Evolutionary conservation across 2,888 invertebrate species (phyloP).

Genomic region (Aphelenchoides bicaudatus): DNA sequence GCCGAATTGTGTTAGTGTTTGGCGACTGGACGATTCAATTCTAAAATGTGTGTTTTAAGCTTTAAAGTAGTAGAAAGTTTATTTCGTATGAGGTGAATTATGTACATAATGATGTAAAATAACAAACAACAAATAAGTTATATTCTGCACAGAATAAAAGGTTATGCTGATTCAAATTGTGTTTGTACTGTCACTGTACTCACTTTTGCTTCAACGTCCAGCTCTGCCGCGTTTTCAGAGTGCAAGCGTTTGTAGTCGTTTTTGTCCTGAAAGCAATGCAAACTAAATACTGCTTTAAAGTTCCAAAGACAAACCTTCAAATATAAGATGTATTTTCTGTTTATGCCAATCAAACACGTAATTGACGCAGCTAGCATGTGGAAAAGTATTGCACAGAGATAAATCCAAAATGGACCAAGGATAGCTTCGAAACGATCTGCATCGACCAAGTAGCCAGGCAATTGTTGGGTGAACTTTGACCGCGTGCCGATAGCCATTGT

Average conservation of each 20-base stretch:
- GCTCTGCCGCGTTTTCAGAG: conserved; percentile 1
- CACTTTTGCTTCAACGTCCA: too few relatives aligned
- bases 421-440: conserved; percentile 37
- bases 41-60: too few relatives aligned
- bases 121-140: too few relatives aligned
- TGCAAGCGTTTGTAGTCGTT: conserved; percentile 24
- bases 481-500: conserved; percentile 50
- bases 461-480: conserved; percentile 28
- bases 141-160: too few relatives aligned
- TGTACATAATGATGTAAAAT: too few relatives aligned
- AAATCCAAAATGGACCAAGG: conserved; percentile 59
- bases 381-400: conserved; percentile 53
- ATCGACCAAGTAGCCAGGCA: conserved; percentile 45
- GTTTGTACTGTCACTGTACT: too few relatives aligned
- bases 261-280: conserved; percentile 26
- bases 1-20: too few relatives aligned
- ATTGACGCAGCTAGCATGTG: conserved; percentile 56
- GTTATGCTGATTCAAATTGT: too few relatives aligned
- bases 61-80: too few relatives aligned
- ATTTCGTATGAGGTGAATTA: too few relatives aligned
- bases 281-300: background rate
- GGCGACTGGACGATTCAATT: too few relatives aligned
- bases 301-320: conserved; percentile 26
- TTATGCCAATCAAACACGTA: conserved; percentile 48
- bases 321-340: conserved; percentile 36